phyloP scores from a whole-genome alignment of 1,140 invertebrate genomes.

The Maconellicoccus hirsutus region DNA sequence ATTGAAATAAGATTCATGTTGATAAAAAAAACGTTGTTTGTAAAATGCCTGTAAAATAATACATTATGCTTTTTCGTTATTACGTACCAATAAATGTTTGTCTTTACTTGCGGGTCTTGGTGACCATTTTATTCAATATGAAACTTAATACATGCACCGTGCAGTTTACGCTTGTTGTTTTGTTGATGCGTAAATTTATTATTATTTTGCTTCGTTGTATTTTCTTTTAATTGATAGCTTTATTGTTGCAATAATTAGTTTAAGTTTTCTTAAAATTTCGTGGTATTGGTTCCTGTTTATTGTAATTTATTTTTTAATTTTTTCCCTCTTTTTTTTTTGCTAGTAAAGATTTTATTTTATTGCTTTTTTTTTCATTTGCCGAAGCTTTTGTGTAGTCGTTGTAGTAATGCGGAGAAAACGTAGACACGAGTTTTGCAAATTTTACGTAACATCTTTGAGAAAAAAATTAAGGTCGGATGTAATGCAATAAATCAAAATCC shows the following conservation, averaged over 20 bases:
- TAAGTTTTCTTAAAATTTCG: not conserved
- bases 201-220: not conserved
- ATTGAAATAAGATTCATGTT: no score
- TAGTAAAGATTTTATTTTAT: not conserved
- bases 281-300: slow-evolving; percentile 20
- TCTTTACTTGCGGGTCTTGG: not conserved
- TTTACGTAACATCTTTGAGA: no score
- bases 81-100: slow-evolving; percentile 5
- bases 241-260: slow-evolving; percentile 15
- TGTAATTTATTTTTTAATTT: slow-evolving; percentile 16
- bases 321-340: slow-evolving; percentile 13
- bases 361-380: slow-evolving; percentile 11
- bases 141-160: not conserved
- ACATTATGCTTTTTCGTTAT: slow-evolving; percentile 1
- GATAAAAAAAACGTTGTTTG: not conserved
- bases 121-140: not conserved
- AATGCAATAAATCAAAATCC: no score
- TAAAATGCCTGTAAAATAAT: not conserved
- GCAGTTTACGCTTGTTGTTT: not conserved
- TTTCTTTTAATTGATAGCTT: not conserved
- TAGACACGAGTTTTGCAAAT: no score
- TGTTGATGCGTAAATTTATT: not conserved
- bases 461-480: no score
- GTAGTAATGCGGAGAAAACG: no score
- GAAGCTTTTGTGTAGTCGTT: no score